These are phyloP conservation scores for Lithosia quadra DNA, from an alignment of 2,888 invertebrate species.

Conservation along the genomic window DNA sequence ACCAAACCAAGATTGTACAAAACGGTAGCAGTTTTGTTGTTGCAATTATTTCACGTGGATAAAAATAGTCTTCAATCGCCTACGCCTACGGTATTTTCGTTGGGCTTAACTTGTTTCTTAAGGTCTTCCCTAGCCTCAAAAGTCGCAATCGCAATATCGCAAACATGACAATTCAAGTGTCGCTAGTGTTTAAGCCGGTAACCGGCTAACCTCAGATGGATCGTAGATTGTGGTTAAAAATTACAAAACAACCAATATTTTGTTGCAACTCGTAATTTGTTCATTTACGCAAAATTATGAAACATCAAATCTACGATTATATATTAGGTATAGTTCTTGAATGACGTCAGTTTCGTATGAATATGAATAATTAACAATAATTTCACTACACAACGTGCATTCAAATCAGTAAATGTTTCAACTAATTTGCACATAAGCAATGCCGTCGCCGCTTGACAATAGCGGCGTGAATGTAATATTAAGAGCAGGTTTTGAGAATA, in stretches of 20 bases:
- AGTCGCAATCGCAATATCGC: too few species aligned
- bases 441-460: constrained; percentile 36
- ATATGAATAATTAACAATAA: constrained; percentile 28
- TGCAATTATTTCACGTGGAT: too few species aligned
- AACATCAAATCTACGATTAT: background rate
- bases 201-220: background rate
- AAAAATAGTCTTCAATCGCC: too few species aligned
- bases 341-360: constrained; percentile 21
- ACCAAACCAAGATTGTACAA: too few species aligned
- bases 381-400: constrained; percentile 43
- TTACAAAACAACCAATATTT: background rate
- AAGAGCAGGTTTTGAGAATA: constrained; percentile 35
- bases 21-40: too few species aligned
- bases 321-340: background rate
- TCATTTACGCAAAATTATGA: background rate
- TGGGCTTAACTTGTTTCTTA: too few species aligned
- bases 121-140: too few species aligned
- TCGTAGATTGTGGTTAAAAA: background rate
- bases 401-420: constrained; percentile 41
- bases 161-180: background rate
- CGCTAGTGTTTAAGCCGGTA: background rate
- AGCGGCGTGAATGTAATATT: constrained; percentile 46
- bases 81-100: too few species aligned
- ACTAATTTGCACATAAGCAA: constrained; percentile 51
- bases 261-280: background rate